Evolutionary conservation across 2,888 invertebrate species (phyloP).

Genomic region (Notodonta ziczac): DNA sequence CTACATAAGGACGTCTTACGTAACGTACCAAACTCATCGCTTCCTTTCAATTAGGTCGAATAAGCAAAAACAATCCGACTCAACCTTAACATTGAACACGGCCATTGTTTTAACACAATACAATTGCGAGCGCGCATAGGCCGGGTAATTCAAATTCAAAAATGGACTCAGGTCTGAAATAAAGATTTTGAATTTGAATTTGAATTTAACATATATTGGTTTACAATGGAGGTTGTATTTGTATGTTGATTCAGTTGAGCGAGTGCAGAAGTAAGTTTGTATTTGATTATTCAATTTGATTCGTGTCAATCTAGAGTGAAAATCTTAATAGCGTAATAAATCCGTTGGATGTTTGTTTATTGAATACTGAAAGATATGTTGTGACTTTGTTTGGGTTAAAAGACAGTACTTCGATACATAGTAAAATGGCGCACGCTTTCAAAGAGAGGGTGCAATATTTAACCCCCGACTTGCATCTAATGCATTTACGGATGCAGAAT

Average conservation of each 20-base stretch:
- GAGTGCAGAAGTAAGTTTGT: slow-evolving; percentile 3
- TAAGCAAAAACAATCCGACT: slow-evolving; percentile 40
- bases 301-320: slow-evolving; percentile 43
- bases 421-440: too few species aligned
- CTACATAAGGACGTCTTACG: slow-evolving; percentile 27
- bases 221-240: slow-evolving; percentile 9
- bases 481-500: too few species aligned
- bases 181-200: too few species aligned
- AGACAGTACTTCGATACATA: too few species aligned
- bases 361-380: slow-evolving; percentile 15
- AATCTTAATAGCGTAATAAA: slow-evolving; percentile 49
- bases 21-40: slow-evolving; percentile 24
- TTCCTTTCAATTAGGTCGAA: slow-evolving; percentile 36
- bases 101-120: slow-evolving; percentile 56
- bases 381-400: neutral
- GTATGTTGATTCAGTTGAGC: neutral
- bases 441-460: too few species aligned
- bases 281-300: slow-evolving; percentile 32
- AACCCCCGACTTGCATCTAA: too few species aligned
- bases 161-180: too few species aligned
- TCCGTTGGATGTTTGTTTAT: slow-evolving; percentile 39
- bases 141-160: too few species aligned
- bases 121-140: slow-evolving; percentile 41
- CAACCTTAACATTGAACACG: slow-evolving; percentile 60
- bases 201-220: too few species aligned